These are phyloP conservation scores for Zapus hudsonius DNA, from an alignment of 2,113 vertebrate species.

Conservation along the genomic window DNA sequence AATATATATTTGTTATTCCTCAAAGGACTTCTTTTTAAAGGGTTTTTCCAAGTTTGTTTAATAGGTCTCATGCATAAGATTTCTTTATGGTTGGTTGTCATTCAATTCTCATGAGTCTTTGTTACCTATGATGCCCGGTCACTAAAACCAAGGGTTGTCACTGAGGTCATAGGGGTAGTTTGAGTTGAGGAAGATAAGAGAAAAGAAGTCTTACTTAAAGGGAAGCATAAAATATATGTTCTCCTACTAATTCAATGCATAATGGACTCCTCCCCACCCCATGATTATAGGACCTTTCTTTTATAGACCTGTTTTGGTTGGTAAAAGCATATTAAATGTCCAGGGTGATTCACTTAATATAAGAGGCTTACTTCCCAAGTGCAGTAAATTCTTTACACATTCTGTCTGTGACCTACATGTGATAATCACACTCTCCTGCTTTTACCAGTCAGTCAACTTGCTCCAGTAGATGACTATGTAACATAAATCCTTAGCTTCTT, in stretches of 20 bases:
- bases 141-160: constrained; percentile 19
- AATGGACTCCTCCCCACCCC: not conserved
- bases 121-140: not conserved
- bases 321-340: constrained; percentile 48
- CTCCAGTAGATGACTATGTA: constrained; percentile 10
- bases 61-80: not conserved
- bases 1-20: not conserved
- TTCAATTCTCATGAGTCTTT: not conserved
- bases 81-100: not conserved
- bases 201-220: not conserved
- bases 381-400: constrained; percentile 22
- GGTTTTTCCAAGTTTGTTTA: not conserved
- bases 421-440: not conserved
- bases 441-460: constrained; percentile 37
- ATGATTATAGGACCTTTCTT: not conserved
- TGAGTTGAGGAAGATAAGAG: not conserved
- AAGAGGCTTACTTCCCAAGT: not conserved
- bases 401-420: constrained; percentile 41
- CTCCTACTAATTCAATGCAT: not conserved
- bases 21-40: not conserved
- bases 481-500: constrained; percentile 53
- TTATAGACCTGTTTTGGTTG: constrained; percentile 13
- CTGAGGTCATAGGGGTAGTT: not conserved
- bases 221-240: not conserved
- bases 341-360: not conserved